Percentiles rank a stretch among this genome's conserved stretches.
Evolutionary conservation across 2,888 invertebrate species (phyloP).

Genomic region (Heteropelma amictum): DNA sequence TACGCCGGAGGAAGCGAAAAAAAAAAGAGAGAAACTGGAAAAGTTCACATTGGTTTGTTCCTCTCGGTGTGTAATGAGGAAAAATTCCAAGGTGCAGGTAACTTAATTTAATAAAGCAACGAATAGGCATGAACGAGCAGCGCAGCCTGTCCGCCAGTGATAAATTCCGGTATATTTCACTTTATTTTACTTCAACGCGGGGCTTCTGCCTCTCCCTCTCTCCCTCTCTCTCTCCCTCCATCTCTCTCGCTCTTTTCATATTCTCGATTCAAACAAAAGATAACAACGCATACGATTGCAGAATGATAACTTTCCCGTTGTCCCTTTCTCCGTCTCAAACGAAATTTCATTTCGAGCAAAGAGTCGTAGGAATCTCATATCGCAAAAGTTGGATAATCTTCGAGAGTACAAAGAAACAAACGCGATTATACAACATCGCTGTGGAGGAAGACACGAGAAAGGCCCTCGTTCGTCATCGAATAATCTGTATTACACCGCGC

Average conservation of each 20-base stretch:
- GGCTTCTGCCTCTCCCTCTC: slow-evolving; percentile 5
- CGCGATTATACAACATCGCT: too few relatives aligned
- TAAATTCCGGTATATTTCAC: slow-evolving; percentile 61
- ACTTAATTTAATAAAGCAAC: slow-evolving; percentile 70
- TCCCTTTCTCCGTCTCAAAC: too few relatives aligned
- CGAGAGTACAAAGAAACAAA: too few relatives aligned
- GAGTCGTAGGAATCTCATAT: too few relatives aligned
- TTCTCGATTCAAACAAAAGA: slow-evolving; percentile 65
- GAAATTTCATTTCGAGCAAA: too few relatives aligned
- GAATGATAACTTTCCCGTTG: too few relatives aligned
- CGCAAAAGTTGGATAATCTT: too few relatives aligned
- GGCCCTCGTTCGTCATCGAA: too few relatives aligned
- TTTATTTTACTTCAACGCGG: slow-evolving; percentile 35
- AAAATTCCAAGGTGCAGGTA: slow-evolving; percentile 66
- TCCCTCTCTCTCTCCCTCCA: slow-evolving; percentile 6
- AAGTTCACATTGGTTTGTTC: slow-evolving; percentile 51
- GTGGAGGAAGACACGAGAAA: too few relatives aligned
- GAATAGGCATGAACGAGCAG: slow-evolving; percentile 42
- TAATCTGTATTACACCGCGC: too few relatives aligned
- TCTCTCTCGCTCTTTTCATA: slow-evolving; percentile 28
- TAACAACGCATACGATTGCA: too few relatives aligned
- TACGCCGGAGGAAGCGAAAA: slow-evolving; percentile 13
- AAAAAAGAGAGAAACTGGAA: slow-evolving; percentile 13
- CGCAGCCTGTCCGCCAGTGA: slow-evolving; percentile 62
- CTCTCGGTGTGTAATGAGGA: slow-evolving; percentile 59